Conservation (phyloP, 2,797 vertebrate species). For the Cryptoprocta ferox region DNA sequence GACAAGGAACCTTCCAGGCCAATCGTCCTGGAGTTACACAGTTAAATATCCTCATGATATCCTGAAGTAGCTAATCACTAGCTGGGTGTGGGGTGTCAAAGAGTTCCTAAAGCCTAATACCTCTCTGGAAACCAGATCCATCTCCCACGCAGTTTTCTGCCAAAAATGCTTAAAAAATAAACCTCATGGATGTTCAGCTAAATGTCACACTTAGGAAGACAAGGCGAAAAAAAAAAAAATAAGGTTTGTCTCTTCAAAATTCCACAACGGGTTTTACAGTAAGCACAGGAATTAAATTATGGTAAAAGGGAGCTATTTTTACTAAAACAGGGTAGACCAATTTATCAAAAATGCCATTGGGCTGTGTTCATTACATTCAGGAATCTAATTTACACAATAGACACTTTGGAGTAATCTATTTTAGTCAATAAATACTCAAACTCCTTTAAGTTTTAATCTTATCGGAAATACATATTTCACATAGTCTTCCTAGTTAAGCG, state of each 20-base stretch:
- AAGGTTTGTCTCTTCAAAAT: constrained; percentile 80
- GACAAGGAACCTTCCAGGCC: not conserved
- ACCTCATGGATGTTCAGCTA: not conserved
- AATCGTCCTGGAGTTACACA: not conserved
- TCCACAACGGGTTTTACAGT: constrained; percentile 88
- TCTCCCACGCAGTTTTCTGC: constrained; percentile 62
- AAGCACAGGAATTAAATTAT: constrained; percentile 86
- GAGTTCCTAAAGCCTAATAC: constrained; percentile 49
- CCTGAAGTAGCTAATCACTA: not conserved
- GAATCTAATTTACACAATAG: constrained; percentile 87
- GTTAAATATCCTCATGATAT: not conserved
- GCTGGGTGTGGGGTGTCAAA: not conserved
- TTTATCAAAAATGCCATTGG: constrained; percentile 87
- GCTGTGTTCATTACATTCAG: constrained; percentile 84
- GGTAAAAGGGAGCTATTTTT: constrained; percentile 87
- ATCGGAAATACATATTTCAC: constrained; percentile 80
- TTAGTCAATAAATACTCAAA: constrained; percentile 86
- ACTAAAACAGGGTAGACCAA: constrained; percentile 86
- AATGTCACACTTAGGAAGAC: constrained; percentile 76
- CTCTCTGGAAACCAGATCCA: constrained; percentile 70
- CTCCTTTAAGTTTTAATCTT: constrained; percentile 83
- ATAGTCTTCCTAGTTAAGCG: constrained; percentile 73
- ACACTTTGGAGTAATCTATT: constrained; percentile 83
- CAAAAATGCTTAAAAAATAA: constrained; percentile 70
- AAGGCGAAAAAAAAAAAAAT: constrained; percentile 62